Percentiles rank a stretch among this genome's conserved stretches.
phyloP scores from a whole-genome alignment of 2,888 invertebrate genomes.

The Xanthostigma xanthostigma region DNA sequence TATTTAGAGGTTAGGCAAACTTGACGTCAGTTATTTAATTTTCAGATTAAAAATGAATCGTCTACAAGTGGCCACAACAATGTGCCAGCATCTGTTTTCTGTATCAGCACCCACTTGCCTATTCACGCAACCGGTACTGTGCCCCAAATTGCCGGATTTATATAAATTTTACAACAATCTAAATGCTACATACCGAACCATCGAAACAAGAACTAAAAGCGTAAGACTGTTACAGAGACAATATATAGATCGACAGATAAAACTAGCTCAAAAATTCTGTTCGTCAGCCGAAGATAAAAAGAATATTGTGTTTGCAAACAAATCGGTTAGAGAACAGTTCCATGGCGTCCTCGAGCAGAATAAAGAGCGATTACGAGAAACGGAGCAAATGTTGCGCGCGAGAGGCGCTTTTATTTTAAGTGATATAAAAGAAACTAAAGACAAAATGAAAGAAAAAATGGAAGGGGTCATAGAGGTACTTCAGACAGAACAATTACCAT shows the following conservation, averaged over 20 bases:
- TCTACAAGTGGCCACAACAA: neutral
- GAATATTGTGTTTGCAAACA: neutral
- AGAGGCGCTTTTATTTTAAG: conserved; percentile 48
- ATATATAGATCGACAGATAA: neutral
- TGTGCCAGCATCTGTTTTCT: neutral
- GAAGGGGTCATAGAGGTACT: conserved; percentile 60
- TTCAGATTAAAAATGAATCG: neutral
- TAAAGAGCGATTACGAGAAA: conserved; percentile 42
- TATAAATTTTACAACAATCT: neutral
- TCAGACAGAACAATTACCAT: neutral
- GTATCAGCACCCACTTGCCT: neutral
- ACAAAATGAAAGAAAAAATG: conserved; percentile 54
- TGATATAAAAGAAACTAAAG: conserved; percentile 55
- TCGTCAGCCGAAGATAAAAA: neutral
- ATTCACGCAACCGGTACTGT: neutral
- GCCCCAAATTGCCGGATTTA: neutral
- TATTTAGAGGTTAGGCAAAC: no score
- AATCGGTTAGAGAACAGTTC: conserved; percentile 29
- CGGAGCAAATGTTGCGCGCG: conserved; percentile 39
- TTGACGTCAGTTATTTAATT: no score
- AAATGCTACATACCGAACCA: neutral
- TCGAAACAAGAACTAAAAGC: neutral
- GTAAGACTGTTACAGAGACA: neutral
- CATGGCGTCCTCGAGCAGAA: conserved; percentile 45
- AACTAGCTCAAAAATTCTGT: neutral